Evolutionary conservation across 2,797 vertebrate genomes (phyloP).

Genomic region (Crenuchus spilurus): DNA sequence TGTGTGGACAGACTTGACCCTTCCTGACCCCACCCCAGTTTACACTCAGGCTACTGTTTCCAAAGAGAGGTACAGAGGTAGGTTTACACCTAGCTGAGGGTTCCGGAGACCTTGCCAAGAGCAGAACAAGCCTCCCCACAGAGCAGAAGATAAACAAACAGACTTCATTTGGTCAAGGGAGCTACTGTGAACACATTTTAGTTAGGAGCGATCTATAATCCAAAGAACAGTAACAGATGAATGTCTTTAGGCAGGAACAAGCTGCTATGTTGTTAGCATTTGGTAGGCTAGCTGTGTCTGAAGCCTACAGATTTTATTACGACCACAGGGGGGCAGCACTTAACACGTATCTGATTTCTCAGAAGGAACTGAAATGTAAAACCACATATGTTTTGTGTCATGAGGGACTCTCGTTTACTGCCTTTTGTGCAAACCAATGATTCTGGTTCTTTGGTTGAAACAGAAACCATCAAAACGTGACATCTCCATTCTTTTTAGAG

Average conservation of each 20-base stretch:
- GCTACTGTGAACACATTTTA: background rate
- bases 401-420: too few relatives aligned
- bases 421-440: too few relatives aligned
- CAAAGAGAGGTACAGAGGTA: constrained; percentile 6
- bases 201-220: background rate
- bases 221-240: background rate
- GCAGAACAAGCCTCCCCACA: constrained; percentile 37
- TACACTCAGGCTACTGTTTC: constrained; percentile 53
- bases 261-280: too few relatives aligned
- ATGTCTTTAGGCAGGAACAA: background rate
- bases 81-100: constrained; percentile 7
- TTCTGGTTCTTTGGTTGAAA: too few relatives aligned
- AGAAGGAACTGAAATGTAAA: background rate
- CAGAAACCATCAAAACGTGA: too few relatives aligned
- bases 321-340: constrained; percentile 12
- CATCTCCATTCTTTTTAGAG: too few relatives aligned
- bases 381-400: too few relatives aligned
- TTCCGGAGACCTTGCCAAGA: constrained; percentile 11
- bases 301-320: background rate
- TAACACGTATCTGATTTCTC: constrained; percentile 8
- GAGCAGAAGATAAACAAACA: constrained; percentile 32
- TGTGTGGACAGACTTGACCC: constrained; percentile 49
- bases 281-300: too few relatives aligned
- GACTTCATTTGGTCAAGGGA: background rate
- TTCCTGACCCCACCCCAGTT: constrained; percentile 17